phyloP scores from a whole-genome alignment of 2,888 invertebrate species.

The Brachynemurus nebulosus region DNA sequence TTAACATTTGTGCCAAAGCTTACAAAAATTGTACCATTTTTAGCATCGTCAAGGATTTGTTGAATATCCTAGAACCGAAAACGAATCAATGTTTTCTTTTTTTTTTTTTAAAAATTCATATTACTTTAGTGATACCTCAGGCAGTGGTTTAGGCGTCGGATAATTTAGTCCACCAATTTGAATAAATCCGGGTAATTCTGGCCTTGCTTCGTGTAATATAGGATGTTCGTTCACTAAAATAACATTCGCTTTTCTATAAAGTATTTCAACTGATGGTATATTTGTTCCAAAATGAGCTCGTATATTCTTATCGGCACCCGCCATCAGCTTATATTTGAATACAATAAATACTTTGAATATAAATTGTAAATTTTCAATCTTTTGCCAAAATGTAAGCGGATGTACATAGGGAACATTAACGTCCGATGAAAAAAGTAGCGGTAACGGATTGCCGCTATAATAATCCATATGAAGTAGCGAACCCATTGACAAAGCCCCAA shows the following conservation, averaged over 20 bases:
- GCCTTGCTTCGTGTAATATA: not conserved
- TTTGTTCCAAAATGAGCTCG: not conserved
- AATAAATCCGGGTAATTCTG: not conserved
- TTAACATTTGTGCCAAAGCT: not conserved
- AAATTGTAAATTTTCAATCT: too few species aligned
- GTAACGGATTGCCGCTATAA: not conserved
- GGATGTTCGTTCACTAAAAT: not conserved
- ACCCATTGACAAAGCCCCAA: not conserved
- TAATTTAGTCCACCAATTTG: not conserved
- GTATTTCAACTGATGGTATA: not conserved
- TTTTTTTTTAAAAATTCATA: not conserved
- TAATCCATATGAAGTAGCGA: not conserved
- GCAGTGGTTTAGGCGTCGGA: not conserved
- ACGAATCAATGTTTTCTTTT: not conserved
- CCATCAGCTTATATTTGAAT: not conserved
- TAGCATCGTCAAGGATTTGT: not conserved
- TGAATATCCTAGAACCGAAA: not conserved
- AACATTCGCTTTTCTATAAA: not conserved
- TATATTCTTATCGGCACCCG: not conserved
- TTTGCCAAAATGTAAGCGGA: not conserved
- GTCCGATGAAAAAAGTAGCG: not conserved
- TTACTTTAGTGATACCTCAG: too few species aligned
- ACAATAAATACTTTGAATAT: too few species aligned
- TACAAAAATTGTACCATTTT: not conserved
- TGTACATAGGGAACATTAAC: not conserved